Base-by-base conservation (phyloP, 2,797 vertebrate species). In the Falco novaeseelandiae region DNA sequence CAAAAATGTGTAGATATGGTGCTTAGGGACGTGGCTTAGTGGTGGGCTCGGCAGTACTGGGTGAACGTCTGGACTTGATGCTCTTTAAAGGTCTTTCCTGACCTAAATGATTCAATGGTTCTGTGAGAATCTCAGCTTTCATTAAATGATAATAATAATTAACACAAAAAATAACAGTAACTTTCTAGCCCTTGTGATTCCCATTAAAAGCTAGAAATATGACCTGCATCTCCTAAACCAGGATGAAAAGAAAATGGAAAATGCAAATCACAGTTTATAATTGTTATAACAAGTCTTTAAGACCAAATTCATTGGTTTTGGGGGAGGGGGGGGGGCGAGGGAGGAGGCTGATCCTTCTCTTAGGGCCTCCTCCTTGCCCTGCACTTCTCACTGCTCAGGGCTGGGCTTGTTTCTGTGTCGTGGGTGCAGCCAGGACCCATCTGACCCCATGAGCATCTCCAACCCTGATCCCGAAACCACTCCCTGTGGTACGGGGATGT, bases 401-500 rank as follows among this genome's bases (percentile, higher is more conserved):
- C 19, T 42, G 62, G 27, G 10, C 17, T 71, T 26, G 26, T 10
- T 58, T 32, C 38, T 10, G 15, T 29, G 49, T 38, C 25, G 40
- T 25, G 49, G 21, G 1, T 54, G 69, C 49, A 63, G 38, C 36
- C 61, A 4, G 25, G 26, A 61, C 20, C 18, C 63, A 4, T 12
- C n/a, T 7, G 55, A 29, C 18, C 27, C 51, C 6, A 0, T 0
- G 16, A 36, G 46, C 61, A 44, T 40, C 82, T 14, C 0, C 54
- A 51, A 4, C 16, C 34, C 55, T 1, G 1, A 5, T 12, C 70
- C 52, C 5, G 0, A 40, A 62, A 25, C 59, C 0, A 11, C 6
- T 76, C 4, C 26, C 25, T 1, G 0, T 2, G 10, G 7, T 6
- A 40, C 0, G 0, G 54, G 12, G 34, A 34, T 34, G 10, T 5